Conservation (phyloP, 2,797 vertebrate species). For the Pristis pectinata region DNA sequence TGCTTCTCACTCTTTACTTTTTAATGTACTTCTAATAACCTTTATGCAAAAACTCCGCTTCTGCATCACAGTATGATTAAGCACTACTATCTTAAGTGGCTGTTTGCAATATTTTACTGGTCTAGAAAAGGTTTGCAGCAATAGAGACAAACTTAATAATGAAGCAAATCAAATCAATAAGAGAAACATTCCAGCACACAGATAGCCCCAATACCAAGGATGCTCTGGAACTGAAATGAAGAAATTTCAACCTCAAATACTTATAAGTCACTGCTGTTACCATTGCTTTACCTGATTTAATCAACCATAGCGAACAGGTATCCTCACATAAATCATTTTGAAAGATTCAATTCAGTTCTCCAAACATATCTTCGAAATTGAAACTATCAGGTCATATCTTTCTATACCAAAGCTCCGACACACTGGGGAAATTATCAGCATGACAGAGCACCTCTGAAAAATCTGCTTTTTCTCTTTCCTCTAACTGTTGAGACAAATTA, state of each 20-base stretch:
- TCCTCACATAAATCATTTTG: constrained; percentile 21
- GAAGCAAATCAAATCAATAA: no score
- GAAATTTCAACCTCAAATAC: not conserved
- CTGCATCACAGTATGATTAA: no score
- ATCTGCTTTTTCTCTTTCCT: not conserved
- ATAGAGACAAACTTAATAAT: no score
- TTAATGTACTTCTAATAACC: not conserved
- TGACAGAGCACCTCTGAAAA: not conserved
- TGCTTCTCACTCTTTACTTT: not conserved
- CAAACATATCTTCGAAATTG: constrained; percentile 2
- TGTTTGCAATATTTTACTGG: no score
- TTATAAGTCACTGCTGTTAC: not conserved
- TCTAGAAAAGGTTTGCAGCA: no score
- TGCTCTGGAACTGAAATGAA: not conserved
- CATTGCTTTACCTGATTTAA: constrained; percentile 1
- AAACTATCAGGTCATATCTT: not conserved
- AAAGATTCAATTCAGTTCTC: not conserved
- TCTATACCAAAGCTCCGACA: not conserved
- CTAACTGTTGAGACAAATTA: not conserved
- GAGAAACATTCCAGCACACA: no score
- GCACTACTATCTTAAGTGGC: no score
- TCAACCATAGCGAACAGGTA: not conserved
- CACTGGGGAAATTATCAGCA: constrained; percentile 4
- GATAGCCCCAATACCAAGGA: no score
- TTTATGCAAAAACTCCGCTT: not conserved